Evolutionary conservation across 92 coral and sea anemone species (phyloP).

Genomic region (Zoanthus sociatus): DNA sequence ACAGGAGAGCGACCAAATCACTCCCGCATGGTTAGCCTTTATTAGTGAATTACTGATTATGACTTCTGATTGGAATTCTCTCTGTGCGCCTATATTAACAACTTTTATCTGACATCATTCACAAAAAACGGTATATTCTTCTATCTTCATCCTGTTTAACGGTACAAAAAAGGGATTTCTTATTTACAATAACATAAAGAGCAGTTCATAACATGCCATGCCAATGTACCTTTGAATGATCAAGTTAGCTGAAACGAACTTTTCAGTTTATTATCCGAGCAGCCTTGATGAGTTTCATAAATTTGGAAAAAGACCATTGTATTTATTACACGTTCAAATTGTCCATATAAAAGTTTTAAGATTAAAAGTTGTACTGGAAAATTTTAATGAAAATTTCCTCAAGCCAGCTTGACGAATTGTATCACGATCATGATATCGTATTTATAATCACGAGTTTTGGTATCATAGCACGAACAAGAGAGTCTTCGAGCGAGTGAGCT

Average conservation of each 20-base stretch:
- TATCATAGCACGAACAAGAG: too few relatives aligned
- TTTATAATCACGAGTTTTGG: too few relatives aligned
- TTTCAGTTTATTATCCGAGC: neutral
- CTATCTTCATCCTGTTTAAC: neutral
- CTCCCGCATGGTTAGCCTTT: neutral
- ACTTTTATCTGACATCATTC: neutral
- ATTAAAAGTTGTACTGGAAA: too few relatives aligned
- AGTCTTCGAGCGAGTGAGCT: too few relatives aligned
- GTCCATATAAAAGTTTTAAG: too few relatives aligned
- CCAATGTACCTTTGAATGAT: neutral
- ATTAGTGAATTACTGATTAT: neutral
- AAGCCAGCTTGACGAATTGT: too few relatives aligned
- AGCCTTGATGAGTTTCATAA: neutral
- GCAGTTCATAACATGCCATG: neutral
- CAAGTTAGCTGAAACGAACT: neutral
- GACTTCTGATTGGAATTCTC: neutral
- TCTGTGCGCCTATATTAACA: neutral
- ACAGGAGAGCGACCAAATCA: neutral
- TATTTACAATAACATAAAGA: neutral
- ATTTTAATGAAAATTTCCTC: too few relatives aligned
- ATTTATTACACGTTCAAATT: too few relatives aligned
- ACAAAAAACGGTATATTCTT: neutral
- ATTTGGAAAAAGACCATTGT: neutral
- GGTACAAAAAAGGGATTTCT: neutral
- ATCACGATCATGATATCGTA: too few relatives aligned